These are phyloP conservation scores for Hestina assimilis DNA, from an alignment of 1,140 invertebrate species.

Conservation along the genomic window DNA sequence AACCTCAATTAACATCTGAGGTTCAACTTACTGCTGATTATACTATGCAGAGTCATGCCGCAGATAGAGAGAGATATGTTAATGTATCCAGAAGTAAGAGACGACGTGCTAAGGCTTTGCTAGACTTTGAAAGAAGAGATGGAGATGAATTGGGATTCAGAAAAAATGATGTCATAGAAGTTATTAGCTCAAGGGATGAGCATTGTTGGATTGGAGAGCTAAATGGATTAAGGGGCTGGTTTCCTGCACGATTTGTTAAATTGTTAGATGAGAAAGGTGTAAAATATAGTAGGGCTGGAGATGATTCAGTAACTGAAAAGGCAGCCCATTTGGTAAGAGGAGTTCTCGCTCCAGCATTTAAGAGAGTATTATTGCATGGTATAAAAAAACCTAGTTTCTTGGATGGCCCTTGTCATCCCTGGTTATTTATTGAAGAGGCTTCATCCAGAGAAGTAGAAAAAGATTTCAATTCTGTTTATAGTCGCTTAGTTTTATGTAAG, in stretches of 20 bases:
- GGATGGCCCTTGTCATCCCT: conserved; percentile 97
- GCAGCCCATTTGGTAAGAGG: conserved; percentile 98
- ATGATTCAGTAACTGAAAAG: conserved; percentile 97
- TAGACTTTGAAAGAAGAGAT: conserved; percentile 99
- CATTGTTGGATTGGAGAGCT: conserved; percentile 99
- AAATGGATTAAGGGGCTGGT: conserved; percentile 98
- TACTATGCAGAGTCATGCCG: conserved; percentile 95
- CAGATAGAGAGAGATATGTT: conserved; percentile 96
- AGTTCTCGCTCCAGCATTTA: conserved; percentile 94
- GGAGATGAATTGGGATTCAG: conserved; percentile 99
- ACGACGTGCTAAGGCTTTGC: conserved; percentile 94
- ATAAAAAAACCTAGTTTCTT: conserved; percentile 93
- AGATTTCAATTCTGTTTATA: conserved; percentile 99
- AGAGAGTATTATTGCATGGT: conserved; percentile 97
- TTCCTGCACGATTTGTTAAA: conserved; percentile 99
- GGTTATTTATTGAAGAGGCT: conserved; percentile 99
- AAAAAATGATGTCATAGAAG: conserved; percentile 98
- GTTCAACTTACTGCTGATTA: conserved; percentile 95
- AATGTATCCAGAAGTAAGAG: conserved; percentile 92
- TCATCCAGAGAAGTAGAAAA: conserved; percentile 97
- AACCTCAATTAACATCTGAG: conserved; percentile 85
- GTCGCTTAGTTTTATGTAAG: conserved; percentile 97
- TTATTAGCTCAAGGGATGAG: conserved; percentile 98
- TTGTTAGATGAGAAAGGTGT: conserved; percentile 98
- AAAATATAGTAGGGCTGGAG: conserved; percentile 96